A percentile compares a stretch with the other conserved stretches of the same genome.
Evolutionary conservation across 1,140 invertebrate genomes (phyloP).

Genomic region (Gonatopus flavifemur): DNA sequence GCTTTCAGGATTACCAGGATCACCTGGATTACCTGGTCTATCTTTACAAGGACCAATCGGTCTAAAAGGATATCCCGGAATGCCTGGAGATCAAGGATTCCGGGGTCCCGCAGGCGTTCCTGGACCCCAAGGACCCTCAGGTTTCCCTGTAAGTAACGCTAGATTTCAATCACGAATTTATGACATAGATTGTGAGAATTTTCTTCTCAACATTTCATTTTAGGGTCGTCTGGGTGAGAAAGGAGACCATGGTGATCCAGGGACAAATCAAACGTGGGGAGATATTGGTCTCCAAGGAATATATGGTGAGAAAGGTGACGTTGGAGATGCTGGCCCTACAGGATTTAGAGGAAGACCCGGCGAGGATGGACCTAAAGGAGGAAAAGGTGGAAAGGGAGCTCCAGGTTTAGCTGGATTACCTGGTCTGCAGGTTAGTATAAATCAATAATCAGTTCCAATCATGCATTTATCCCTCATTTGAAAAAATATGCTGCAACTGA

Average conservation of each 20-base stretch:
- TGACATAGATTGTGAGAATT: not conserved
- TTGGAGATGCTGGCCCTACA: constrained; percentile 42
- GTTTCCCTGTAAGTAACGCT: constrained; percentile 46
- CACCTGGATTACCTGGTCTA: constrained; percentile 53
- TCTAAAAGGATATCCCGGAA: constrained; percentile 60
- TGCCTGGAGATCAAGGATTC: constrained; percentile 58
- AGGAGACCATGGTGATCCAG: constrained; percentile 57
- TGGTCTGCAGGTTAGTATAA: constrained; percentile 40
- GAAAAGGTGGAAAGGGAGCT: constrained; percentile 60
- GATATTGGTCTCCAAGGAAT: constrained; percentile 48
- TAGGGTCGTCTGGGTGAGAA: constrained; percentile 45
- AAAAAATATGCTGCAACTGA: too few species aligned
- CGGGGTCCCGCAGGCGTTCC: constrained; percentile 56
- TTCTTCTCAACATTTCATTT: not conserved
- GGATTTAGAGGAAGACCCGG: constrained; percentile 56
- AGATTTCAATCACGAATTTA: not conserved
- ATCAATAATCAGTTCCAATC: too few species aligned
- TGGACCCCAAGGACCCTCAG: constrained; percentile 52
- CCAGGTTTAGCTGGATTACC: constrained; percentile 42
- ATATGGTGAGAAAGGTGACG: constrained; percentile 43
- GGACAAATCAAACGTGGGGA: constrained; percentile 46
- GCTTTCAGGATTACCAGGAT: constrained; percentile 53
- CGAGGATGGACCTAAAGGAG: constrained; percentile 54
- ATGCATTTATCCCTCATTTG: too few species aligned
- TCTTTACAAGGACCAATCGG: constrained; percentile 50